A percentile compares a stretch with the other conserved stretches of the same genome.
phyloP scores from a whole-genome alignment of 2,113 vertebrate genomes.

The Ceuthmochares aereus region DNA sequence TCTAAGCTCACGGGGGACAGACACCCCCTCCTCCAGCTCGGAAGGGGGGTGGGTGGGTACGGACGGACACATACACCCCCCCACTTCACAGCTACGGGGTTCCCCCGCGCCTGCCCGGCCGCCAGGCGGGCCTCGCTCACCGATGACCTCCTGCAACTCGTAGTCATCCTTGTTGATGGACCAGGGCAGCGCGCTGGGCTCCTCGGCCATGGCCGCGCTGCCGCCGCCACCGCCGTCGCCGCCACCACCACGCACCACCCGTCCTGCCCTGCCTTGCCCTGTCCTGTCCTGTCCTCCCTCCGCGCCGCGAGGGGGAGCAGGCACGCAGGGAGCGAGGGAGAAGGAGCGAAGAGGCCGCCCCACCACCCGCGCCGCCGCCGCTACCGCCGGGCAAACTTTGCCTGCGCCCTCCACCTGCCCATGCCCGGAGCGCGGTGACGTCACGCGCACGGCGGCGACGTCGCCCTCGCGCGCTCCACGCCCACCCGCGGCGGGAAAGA shows the following conservation, averaged over 20 bases:
- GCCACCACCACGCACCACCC: no score
- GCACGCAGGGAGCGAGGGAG: background rate
- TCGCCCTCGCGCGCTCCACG: background rate
- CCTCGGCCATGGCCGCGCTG: constrained; percentile 89
- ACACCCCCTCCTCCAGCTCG: no score
- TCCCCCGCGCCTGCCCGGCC: no score
- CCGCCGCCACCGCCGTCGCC: background rate
- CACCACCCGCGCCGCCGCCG: constrained; percentile 13
- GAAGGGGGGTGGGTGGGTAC: no score
- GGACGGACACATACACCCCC: no score
- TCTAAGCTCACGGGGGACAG: no score
- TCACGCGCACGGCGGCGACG: constrained; percentile 26
- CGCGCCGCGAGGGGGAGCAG: constrained; percentile 33
- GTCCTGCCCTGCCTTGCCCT: background rate
- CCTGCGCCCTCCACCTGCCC: constrained; percentile 61
- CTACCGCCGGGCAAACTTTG: constrained; percentile 65
- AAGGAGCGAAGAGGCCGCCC: background rate
- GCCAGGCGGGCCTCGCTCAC: constrained; percentile 49
- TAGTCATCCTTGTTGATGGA: constrained; percentile 97
- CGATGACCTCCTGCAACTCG: constrained; percentile 96
- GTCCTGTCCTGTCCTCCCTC: background rate
- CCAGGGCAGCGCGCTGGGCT: constrained; percentile 91
- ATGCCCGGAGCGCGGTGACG: constrained; percentile 62
- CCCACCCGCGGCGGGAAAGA: background rate
- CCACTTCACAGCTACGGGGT: no score